Evolutionary conservation across 53 echinoderm and acorn worm species (phyloP), one percentile per base, ranked within the genome.

Genomic region (Holothuria leucospilota): DNA sequence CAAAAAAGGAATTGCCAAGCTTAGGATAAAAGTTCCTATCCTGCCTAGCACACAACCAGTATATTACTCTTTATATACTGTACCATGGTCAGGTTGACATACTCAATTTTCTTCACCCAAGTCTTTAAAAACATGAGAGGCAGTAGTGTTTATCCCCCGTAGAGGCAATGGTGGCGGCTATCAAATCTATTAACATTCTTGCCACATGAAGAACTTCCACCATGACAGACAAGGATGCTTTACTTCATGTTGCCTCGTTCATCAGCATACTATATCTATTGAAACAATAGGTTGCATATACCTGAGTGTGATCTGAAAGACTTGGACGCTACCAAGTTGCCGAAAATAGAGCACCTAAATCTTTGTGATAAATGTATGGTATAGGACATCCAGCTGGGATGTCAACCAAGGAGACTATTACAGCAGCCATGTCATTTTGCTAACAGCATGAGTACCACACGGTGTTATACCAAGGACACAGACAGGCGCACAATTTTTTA

Each of bases 331-430:
- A 75, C 75, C 75, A 75, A n/a, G 52, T 20, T 49, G 23, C 25
- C 34, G 26, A 51, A 49, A 4, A 51, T n/a, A 29, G 75, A 26
- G n/a, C 8, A 15, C 27, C 25, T 51, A 16, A 8, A 75, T n/a
- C 20, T 25, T 18, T 56, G 28, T 49, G n/a, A 75, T 75, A 51
- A 75, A 75, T 75, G 51, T 49, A 75, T 26, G 8, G 75, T 51
- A 52, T 25, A 75, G 11, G 75, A 75, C 51, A 75, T 75, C 75
- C 75, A 52, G 52, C 75, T 75, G 75, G 49, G 75, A 75, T 51
- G 26, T 51, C 75, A 75, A 75, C 56, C 16, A 13, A 20, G 53
- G 49, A 75, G 24, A 75, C 23, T 75, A 75, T 75, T 75, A 75
- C 25, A 21, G 75, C 5, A 8, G 27, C 20, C 51, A 52, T 75